Evolutionary conservation across 2,888 invertebrate species (phyloP).

Genomic region (Lumbricus terrestris): DNA sequence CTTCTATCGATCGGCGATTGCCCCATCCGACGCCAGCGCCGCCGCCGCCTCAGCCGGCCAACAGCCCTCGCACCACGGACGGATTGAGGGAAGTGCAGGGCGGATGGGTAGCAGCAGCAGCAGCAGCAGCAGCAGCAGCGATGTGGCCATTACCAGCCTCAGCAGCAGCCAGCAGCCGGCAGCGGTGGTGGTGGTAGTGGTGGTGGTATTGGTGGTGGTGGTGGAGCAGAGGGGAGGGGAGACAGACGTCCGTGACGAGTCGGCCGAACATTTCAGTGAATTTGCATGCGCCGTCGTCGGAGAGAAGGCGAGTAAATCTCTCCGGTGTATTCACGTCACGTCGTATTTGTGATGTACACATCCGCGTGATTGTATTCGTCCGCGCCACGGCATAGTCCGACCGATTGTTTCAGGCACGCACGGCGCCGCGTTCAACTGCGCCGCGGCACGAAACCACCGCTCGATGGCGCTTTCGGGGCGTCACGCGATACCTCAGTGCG

Average conservation of each 20-base stretch:
- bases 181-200: background rate
- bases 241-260: background rate
- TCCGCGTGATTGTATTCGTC: constrained; percentile 17
- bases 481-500: constrained; percentile 6
- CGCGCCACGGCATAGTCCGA: constrained; percentile 15
- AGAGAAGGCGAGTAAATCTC: background rate
- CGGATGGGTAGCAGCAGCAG: background rate
- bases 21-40: background rate
- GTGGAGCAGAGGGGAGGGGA: background rate
- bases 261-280: background rate
- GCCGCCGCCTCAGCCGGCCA: background rate
- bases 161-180: background rate
- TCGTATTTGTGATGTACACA: constrained; percentile 19
- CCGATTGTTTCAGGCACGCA: constrained; percentile 16
- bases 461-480: background rate
- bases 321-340: constrained; percentile 14
- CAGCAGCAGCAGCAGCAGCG: background rate
- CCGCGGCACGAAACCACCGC: background rate
- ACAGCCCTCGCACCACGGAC: background rate
- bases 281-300: background rate
- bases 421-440: background rate
- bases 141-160: too few relatives aligned
- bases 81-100: background rate
- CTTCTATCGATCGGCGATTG: constrained; percentile 8
- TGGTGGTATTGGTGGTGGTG: background rate